Evolutionary conservation across 2,888 invertebrate species (phyloP), one percentile per base, ranked within the genome.

Genomic region (Zhengitettix transpicula): DNA sequence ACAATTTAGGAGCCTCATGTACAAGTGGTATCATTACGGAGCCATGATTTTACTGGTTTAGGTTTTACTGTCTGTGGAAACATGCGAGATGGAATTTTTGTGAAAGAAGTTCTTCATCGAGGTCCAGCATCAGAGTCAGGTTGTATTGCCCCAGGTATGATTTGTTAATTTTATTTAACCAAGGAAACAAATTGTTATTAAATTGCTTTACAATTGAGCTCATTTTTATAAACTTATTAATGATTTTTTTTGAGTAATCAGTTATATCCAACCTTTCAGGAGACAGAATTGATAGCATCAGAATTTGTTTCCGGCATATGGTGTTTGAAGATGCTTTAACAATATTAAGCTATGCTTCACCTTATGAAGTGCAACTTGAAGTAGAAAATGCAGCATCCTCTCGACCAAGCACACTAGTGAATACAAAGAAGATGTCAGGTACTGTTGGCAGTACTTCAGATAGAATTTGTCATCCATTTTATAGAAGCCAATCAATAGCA

Each of bases 61-160:
- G 92, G 92, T 1, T 85, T 93, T 73, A 85, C 87, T 69, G 87
- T 92, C 64, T 85, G 84, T 61, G 94, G 94, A n/a, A 92, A 90
- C 66, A 89, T 92, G 79, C 78, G 88, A 60, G 91, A 93, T 65
- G 94, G 94, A 0, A 92, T 94, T 61, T 89, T 83, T 71, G 83
- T 94, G 52, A 91, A 89, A 71, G 89, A 92, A 65, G 84, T 94
- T 15, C 78, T 91, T 58, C 83, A 89, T 68, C 82, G 89, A 64
- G 93, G 93, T 1, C 93, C 93, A 0, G 93, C 94, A 0, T 87
- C 84, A 1, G 91, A 91, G 66, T 89, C 89, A 9, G 88, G 89
- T 62, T 79, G 80, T 69, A 79, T 93, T 66, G 82, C 85, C 72
- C 82, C 87, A 71, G 92, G 91, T 89, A 71, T 70, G 64, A 53